These are phyloP conservation scores for Perizoma flavofasciatum DNA, from an alignment of 2,888 invertebrate genomes.

Conservation along the genomic window DNA sequence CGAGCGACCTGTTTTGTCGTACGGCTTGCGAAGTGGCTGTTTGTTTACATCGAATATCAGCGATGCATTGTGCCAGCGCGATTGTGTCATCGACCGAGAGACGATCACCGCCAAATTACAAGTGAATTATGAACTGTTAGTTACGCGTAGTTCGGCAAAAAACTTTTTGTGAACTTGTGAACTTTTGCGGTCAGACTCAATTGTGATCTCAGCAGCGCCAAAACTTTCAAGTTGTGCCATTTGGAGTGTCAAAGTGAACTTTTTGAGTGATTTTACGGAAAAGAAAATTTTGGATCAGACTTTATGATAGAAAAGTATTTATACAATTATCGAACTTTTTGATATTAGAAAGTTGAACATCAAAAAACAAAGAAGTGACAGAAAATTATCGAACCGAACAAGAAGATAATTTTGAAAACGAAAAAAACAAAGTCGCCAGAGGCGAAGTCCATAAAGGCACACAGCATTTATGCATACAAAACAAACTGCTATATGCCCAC, in stretches of 20 bases:
- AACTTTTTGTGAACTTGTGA: constrained; percentile 75
- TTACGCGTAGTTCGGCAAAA: constrained; percentile 62
- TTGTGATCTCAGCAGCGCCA: constrained; percentile 45
- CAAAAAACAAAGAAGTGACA: constrained; percentile 33
- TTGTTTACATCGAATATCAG: constrained; percentile 77
- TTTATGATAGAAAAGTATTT: constrained; percentile 29
- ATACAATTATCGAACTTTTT: constrained; percentile 22
- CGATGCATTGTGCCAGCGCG: constrained; percentile 76
- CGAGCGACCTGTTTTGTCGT: constrained; percentile 71
- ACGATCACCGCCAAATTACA: constrained; percentile 69
- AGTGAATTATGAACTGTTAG: constrained; percentile 74
- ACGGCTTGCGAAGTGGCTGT: constrained; percentile 71
- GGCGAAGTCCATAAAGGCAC: constrained; percentile 52
- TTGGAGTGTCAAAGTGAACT: constrained; percentile 66
- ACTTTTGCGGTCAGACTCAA: constrained; percentile 55
- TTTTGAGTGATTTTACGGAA: constrained; percentile 43
- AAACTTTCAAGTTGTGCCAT: constrained; percentile 62
- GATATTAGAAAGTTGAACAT: constrained; percentile 18
- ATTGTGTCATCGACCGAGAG: constrained; percentile 78
- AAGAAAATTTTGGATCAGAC: constrained; percentile 44
- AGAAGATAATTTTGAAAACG: constrained; percentile 28
- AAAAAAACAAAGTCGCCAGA: constrained; percentile 45
- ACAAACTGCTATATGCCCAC: constrained; percentile 72
- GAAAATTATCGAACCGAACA: constrained; percentile 26
- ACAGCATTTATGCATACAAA: constrained; percentile 77